phyloP scores from a whole-genome alignment of 2,888 invertebrate genomes.

The Steinernema scapterisci region DNA sequence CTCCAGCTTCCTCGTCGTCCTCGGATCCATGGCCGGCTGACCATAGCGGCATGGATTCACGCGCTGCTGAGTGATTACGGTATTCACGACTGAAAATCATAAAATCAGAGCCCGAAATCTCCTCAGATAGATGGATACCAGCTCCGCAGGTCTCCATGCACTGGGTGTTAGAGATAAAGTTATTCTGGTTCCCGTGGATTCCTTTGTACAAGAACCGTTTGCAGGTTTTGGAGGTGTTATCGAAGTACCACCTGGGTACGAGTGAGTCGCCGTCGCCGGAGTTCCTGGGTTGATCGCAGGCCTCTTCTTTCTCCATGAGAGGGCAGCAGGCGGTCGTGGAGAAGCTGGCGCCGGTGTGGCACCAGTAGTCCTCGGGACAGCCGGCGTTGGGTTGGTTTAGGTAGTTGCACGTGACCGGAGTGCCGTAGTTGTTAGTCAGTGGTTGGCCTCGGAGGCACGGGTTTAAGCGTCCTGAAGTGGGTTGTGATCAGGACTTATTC shows the following conservation, averaged over 20 bases:
- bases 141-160: constrained; percentile 60
- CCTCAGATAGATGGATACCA: background rate
- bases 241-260: constrained; percentile 65
- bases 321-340: constrained; percentile 65
- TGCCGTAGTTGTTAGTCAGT: constrained; percentile 58
- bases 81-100: background rate
- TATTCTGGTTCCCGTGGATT: constrained; percentile 64
- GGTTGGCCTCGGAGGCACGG: constrained; percentile 61
- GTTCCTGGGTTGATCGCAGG: constrained; percentile 51
- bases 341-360: constrained; percentile 55
- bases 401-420: constrained; percentile 65
- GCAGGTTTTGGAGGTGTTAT: constrained; percentile 55
- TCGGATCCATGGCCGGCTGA: constrained; percentile 48
- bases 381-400: constrained; percentile 63
- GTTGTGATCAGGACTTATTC: background rate
- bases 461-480: constrained; percentile 52
- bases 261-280: constrained; percentile 61
- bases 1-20: constrained; percentile 39
- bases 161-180: constrained; percentile 61
- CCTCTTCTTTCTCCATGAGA: constrained; percentile 45
- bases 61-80: background rate
- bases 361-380: constrained; percentile 58
- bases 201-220: constrained; percentile 65
- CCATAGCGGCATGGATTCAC: constrained; percentile 61
- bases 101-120: background rate